Percentiles rank a stretch among this genome's conserved stretches.
These are phyloP conservation scores for Typhlomys cinereus DNA, from an alignment of 2,113 vertebrate genomes.

Conservation along the genomic window DNA sequence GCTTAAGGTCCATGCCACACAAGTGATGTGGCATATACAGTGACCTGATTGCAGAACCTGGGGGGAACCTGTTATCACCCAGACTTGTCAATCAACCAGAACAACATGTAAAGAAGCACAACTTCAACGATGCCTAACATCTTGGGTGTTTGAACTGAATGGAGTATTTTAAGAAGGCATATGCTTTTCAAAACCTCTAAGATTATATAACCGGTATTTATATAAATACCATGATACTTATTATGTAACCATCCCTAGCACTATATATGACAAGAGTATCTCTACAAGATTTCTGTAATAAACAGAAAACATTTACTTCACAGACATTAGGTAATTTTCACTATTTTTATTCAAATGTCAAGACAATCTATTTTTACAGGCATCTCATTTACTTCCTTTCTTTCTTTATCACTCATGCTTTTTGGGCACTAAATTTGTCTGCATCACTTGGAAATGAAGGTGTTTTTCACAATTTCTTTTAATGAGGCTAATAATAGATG, in stretches of 20 bases:
- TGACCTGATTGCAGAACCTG: neutral
- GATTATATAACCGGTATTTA: neutral
- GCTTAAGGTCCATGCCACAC: neutral
- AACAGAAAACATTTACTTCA: slow-evolving; percentile 6
- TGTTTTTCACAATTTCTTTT: slow-evolving; percentile 46
- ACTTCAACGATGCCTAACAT: neutral
- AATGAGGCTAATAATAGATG: slow-evolving; percentile 37
- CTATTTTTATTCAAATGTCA: slow-evolving; percentile 54
- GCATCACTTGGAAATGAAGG: neutral
- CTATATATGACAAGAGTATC: neutral
- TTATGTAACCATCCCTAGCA: neutral
- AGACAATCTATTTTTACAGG: slow-evolving; percentile 21
- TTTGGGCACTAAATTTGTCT: neutral
- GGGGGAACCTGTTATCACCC: neutral
- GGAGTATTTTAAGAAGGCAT: neutral
- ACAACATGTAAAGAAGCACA: neutral
- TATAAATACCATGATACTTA: neutral
- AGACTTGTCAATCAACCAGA: neutral
- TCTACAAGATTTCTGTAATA: neutral
- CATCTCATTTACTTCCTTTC: neutral
- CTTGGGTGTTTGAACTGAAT: neutral
- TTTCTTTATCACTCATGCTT: slow-evolving; percentile 22
- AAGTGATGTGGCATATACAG: neutral
- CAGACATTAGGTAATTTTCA: slow-evolving; percentile 30
- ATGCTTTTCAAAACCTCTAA: neutral